Evolutionary conservation across 2,113 vertebrate species (phyloP).

Genomic region (Trinectes maculatus): DNA sequence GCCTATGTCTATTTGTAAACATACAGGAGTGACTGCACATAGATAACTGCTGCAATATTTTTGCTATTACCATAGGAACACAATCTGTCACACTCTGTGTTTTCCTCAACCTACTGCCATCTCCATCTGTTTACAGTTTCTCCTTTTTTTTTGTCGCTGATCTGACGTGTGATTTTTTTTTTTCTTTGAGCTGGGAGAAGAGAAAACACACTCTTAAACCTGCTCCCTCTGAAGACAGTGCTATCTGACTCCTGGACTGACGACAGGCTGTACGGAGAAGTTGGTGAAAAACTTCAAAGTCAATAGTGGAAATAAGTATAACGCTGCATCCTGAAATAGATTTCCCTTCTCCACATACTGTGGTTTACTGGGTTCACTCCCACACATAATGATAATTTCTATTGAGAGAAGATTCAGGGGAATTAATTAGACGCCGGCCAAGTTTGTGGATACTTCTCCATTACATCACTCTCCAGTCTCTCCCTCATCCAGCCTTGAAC

Average conservation of each 20-base stretch:
- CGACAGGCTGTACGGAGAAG: conserved; percentile 11
- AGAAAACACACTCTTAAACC: conserved; percentile 20
- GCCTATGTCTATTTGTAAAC: conserved; percentile 29
- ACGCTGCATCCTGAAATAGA: conserved; percentile 29
- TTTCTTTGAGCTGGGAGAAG: conserved; percentile 27
- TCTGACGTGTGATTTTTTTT: conserved; percentile 57
- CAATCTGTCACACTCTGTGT: conserved; percentile 39
- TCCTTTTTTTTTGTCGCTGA: conserved; percentile 51
- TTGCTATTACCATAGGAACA: conserved; percentile 64
- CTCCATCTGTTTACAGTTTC: conserved; percentile 67
- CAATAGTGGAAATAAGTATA: background rate
- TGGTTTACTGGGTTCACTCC: conserved; percentile 15
- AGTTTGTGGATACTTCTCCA: conserved; percentile 36
- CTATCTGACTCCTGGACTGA: conserved; percentile 4
- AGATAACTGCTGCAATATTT: conserved; percentile 33
- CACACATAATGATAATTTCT: conserved; percentile 41
- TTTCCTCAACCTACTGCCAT: conserved; percentile 51
- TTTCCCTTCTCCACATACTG: conserved; percentile 17
- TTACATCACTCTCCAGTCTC: conserved; percentile 28
- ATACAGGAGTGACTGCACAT: conserved; percentile 23
- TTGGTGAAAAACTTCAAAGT: conserved; percentile 3
- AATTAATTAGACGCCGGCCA: conserved; percentile 39
- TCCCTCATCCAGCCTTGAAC: conserved; percentile 33
- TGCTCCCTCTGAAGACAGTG: conserved; percentile 28
- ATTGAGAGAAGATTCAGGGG: conserved; percentile 28